Evolutionary conservation across 2,797 vertebrate species (phyloP).

Genomic region (Tokudaia muenninki): DNA sequence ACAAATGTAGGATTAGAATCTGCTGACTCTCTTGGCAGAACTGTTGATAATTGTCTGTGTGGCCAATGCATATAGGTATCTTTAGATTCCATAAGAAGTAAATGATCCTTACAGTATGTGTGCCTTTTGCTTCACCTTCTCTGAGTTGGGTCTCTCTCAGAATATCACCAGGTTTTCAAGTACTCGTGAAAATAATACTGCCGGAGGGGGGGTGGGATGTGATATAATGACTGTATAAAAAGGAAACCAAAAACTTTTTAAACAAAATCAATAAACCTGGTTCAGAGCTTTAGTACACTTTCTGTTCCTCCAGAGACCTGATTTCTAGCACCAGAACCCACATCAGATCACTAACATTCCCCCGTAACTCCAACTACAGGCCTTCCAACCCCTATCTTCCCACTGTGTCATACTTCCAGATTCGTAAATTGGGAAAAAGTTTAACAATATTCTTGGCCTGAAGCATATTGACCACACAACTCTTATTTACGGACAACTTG

Average conservation of each 20-base stretch:
- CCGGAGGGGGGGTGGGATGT: not conserved
- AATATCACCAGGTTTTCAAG: constrained; percentile 15
- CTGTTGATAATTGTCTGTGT: not conserved
- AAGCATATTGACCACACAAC: not conserved
- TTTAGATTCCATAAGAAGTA: not conserved
- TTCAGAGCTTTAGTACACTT: not conserved
- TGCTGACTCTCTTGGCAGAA: not conserved
- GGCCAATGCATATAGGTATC: not conserved
- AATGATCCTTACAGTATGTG: not conserved
- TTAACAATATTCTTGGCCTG: not conserved
- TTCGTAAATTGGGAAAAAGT: not conserved
- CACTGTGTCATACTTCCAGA: not conserved
- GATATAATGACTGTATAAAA: constrained; percentile 1
- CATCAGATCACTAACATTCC: no score
- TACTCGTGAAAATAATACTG: not conserved
- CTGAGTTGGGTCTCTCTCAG: not conserved
- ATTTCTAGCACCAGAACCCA: no score
- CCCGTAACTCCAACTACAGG: no score
- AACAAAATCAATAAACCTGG: not conserved
- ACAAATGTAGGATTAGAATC: not conserved
- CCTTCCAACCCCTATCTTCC: no score
- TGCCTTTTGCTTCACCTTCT: not conserved
- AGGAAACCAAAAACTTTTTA: not conserved
- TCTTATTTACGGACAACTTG: not conserved
- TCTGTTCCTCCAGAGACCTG: not conserved